Evolutionary conservation across 2,797 vertebrate species (phyloP).

Genomic region (Rhynchotus rufescens): DNA sequence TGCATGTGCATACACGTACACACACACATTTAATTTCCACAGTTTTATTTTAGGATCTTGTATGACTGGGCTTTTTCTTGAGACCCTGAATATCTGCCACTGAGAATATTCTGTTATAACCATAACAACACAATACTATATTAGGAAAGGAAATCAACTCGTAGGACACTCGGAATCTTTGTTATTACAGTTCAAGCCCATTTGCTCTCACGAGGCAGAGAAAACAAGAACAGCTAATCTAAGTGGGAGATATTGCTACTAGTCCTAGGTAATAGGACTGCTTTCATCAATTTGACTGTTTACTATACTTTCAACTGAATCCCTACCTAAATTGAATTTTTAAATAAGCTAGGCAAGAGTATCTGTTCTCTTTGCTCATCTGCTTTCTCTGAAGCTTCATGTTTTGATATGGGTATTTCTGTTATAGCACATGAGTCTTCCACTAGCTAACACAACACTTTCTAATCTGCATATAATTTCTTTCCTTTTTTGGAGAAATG

Average conservation of each 20-base stretch:
- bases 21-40: neutral
- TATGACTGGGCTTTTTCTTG: conserved; percentile 2
- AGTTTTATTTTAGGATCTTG: conserved; percentile 51
- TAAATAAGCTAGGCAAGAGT: neutral
- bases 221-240: neutral
- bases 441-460: neutral
- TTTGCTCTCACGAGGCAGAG: neutral
- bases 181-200: neutral
- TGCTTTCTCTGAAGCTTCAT: neutral
- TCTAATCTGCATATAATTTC: neutral
- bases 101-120: conserved; percentile 12
- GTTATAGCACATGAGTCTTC: neutral
- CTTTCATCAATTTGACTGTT: neutral
- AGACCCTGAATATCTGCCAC: conserved; percentile 13
- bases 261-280: conserved; percentile 1
- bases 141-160: conserved; percentile 45
- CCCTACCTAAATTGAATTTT: neutral
- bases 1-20: neutral
- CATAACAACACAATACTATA: conserved; percentile 17
- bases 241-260: neutral
- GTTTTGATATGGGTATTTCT: conserved; percentile 9
- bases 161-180: conserved; percentile 16
- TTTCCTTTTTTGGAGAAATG: neutral
- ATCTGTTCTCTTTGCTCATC: neutral
- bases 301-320: neutral